Evolutionary conservation across 2,888 invertebrate genomes (phyloP), one percentile per base, ranked within the genome.

Genomic region (Cryptus viduatorius): DNA sequence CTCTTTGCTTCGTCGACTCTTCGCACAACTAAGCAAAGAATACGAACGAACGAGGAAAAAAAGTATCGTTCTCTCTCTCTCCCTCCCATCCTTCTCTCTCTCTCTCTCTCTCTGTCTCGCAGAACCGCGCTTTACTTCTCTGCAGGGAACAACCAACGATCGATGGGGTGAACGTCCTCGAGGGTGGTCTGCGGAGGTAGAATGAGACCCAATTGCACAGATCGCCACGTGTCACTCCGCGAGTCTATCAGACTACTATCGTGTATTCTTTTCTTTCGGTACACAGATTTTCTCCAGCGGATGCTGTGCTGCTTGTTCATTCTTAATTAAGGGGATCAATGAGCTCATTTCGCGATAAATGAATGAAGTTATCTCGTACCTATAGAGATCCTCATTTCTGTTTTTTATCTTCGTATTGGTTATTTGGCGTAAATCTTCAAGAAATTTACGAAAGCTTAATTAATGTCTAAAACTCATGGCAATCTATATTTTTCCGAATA

Each of bases 101-200:
- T 16, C 4, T 16, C 4, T 53, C 16, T 19, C 19, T 10, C 24
- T 19, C 24, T 56, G 14, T 3, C 14, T 61, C 53, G 31, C 12
- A 12, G 2, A 12, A 14, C 10, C 44, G 44, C n/a, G 61, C 29
- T 61, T 61, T 61, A 61, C 61, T 61, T 61, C 31, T 69, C 71
- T 48, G 79, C 71, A 44, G 68, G 68, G 73, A 69, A 71, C 48
- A 44, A 42, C 37, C 37, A 79, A 59, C 79, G 88, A 89, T 89
- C 89, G 87, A 89, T 89, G 61, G 85, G 88, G 88, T 87, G 87
- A 89, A 88, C 83, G 87, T 84, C 85, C 87, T 82, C 79, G 79
- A 50, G 75, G 75, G 69, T 76, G 59, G 24, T 79, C 76, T 76
- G 10, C 73, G 59, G 65, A 67, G 65, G 16, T 71, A 59, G 48